Evolutionary conservation across 2,797 vertebrate species (phyloP).

Genomic region (Basileuterus tristriatus): DNA sequence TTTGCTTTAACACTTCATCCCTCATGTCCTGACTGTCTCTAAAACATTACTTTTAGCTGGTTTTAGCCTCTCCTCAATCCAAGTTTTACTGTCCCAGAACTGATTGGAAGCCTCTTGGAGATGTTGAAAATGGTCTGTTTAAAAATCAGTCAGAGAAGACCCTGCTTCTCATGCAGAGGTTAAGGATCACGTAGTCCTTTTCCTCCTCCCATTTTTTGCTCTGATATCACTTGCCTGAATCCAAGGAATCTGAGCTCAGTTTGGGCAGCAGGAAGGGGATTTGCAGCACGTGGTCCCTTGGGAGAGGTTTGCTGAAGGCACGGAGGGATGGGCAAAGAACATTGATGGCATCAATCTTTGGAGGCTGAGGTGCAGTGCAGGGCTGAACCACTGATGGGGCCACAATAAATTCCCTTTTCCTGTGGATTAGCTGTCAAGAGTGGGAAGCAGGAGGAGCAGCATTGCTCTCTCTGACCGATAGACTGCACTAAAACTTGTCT

Average conservation of each 20-base stretch:
- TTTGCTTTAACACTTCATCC: conserved; percentile 51
- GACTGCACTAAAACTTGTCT: neutral
- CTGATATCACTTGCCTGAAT: neutral
- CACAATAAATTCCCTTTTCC: conserved; percentile 6
- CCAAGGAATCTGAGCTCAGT: neutral
- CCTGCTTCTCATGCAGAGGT: neutral
- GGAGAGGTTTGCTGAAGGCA: neutral
- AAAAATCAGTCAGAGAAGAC: neutral
- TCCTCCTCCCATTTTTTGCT: neutral
- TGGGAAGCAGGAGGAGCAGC: neutral
- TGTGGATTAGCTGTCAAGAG: conserved; percentile 36
- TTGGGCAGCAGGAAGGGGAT: neutral
- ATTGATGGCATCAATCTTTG: neutral
- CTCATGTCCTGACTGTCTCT: conserved; percentile 32
- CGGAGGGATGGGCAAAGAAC: neutral
- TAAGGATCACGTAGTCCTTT: neutral
- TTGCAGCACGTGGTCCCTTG: accelerated
- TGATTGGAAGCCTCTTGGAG: neutral
- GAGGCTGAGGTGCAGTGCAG: accelerated
- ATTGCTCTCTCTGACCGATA: neutral
- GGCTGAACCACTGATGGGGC: neutral
- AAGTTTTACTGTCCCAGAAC: neutral
- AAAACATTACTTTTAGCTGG: neutral
- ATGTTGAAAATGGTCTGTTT: neutral
- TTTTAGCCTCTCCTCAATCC: neutral